Base-by-base conservation (phyloP, 2,888 invertebrate genomes). In the Drosophila atripex region DNA sequence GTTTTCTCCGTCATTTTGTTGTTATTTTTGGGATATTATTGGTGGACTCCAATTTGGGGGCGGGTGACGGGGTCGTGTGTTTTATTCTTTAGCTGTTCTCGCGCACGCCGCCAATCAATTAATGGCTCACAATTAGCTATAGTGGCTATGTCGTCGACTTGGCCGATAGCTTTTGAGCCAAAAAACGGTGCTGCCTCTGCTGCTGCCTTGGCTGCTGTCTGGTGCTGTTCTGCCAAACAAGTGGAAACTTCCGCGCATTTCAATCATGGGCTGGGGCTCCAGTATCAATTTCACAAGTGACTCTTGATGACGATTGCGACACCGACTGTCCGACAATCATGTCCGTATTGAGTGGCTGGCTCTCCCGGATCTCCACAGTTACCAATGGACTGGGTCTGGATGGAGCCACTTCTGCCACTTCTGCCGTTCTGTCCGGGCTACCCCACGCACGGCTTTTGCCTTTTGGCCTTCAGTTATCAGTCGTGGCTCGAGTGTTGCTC, bases 171-270 rank as follows among this genome's bases (percentile, higher is more conserved):
- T 35, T 35, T 18, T 41, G 39, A 18, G 39, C 39, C 39, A 41
- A 41, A 16, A 41, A 41, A 18, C 11, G 56, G n/a, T 38, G 46
- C 45, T 54, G 69, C 49, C 56, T 39, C 49, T 47, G 28, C 18
- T 39, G 38, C 21, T 38, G 35, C 9, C 50, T 21, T 21, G 28
- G 55, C 11, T 53, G 30, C 38, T 55, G 51, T 35, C 38, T 58
- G 35, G 72, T 77, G 77, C 80, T 80, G 73, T 68, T 65, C 61
- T 39, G 43, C 16, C n/a, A 51, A 76, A 73, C 84, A 83, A 88
- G 74, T 83, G 77, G 84, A 86, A 77, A 75, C 76, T 86, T 88
- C 84, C 88, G 73, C 76, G 55, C 76, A 70, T 78, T 82, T 64
- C 76, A 86, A 76, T 86, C 72, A 74, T 70, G 66, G 50, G 69